Evolutionary conservation across 2,888 invertebrate genomes (phyloP).

Genomic region (Augochlorella aurata): DNA sequence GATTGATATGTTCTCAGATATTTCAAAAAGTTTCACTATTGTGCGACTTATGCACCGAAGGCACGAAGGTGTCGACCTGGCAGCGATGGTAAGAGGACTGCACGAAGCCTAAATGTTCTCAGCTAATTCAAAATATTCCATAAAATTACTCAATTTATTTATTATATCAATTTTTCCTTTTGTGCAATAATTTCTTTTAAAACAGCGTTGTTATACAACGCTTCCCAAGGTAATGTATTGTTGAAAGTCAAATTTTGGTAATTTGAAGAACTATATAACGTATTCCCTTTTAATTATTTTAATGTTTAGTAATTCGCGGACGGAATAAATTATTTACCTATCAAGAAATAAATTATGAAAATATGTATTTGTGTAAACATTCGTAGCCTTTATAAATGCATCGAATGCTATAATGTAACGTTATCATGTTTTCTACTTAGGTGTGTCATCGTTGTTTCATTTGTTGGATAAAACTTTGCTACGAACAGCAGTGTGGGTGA

Average conservation of each 20-base stretch:
- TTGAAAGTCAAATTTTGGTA: background rate
- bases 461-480: conserved; percentile 84
- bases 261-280: background rate
- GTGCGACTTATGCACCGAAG: conserved; percentile 84
- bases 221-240: background rate
- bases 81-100: conserved; percentile 83
- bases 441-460: conserved; percentile 85
- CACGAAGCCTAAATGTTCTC: background rate
- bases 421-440: conserved; percentile 68
- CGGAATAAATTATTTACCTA: background rate
- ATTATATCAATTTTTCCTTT: background rate
- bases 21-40: conserved; percentile 86
- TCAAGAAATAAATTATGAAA: background rate
- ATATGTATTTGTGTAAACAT: background rate
- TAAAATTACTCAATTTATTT: background rate
- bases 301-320: background rate
- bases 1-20: conserved; percentile 78
- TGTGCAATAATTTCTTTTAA: too few relatives aligned
- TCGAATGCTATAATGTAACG: background rate
- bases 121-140: background rate
- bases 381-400: too few relatives aligned
- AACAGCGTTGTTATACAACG: background rate
- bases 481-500: conserved; percentile 85
- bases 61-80: conserved; percentile 85
- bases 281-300: background rate